phyloP scores from a whole-genome alignment of 1,140 invertebrate species.

The Caenorhabditis remanei region DNA sequence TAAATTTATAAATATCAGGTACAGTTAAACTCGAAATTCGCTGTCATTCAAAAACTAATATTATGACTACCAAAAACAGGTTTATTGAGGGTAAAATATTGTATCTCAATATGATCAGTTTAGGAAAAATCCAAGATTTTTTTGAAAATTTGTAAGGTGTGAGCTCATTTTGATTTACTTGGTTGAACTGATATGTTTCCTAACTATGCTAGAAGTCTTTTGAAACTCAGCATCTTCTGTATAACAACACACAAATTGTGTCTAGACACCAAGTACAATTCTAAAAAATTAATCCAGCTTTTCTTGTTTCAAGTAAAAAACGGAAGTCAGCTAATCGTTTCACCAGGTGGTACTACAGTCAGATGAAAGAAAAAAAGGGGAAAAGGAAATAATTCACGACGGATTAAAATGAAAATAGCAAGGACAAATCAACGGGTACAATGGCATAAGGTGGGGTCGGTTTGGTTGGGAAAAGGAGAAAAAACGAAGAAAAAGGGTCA shows the following conservation, averaged over 20 bases:
- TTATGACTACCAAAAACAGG: too few species aligned
- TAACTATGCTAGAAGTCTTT: too few species aligned
- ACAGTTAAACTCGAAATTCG: too few species aligned
- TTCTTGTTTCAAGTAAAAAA: constrained; percentile 33
- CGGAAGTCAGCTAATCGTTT: constrained; percentile 39
- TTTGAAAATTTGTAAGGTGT: too few species aligned
- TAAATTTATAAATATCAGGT: too few species aligned
- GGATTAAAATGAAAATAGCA: constrained; percentile 53
- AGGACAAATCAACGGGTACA: constrained; percentile 54
- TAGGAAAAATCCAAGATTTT: too few species aligned
- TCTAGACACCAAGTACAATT: not conserved
- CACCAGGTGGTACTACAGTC: constrained; percentile 40
- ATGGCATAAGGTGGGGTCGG: constrained; percentile 7
- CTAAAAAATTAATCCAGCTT: constrained; percentile 45
- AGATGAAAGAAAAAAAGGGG: not conserved
- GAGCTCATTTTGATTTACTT: too few species aligned
- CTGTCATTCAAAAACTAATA: too few species aligned
- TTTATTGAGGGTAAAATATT: too few species aligned
- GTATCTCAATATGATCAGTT: too few species aligned
- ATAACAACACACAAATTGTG: not conserved
- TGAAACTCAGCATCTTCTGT: not conserved
- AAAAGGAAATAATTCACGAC: not conserved
- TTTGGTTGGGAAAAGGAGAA: not conserved
- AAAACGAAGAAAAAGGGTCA: constrained; percentile 24
- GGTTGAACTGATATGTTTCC: too few species aligned